Evolutionary conservation across 2,797 vertebrate species (phyloP).

Genomic region (Chrysolophus pictus): DNA sequence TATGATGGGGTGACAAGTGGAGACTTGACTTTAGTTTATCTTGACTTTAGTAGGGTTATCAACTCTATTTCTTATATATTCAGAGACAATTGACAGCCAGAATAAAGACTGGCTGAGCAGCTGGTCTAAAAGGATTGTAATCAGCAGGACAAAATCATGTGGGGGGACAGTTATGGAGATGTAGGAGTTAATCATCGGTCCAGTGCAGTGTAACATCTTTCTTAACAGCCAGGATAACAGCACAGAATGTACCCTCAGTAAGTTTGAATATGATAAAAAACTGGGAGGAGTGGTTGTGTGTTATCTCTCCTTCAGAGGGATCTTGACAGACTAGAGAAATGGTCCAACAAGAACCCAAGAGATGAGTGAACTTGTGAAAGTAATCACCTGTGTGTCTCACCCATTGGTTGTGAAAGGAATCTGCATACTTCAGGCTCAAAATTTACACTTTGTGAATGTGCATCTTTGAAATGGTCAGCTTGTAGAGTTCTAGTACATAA

Average conservation of each 20-base stretch:
- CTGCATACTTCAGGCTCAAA: background rate
- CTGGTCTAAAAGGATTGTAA: background rate
- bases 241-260: background rate
- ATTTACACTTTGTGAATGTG: background rate
- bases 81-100: background rate
- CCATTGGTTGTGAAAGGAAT: background rate
- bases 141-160: background rate
- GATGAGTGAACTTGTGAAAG: background rate
- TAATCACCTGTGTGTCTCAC: background rate
- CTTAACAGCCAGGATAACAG: accelerated
- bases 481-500: background rate
- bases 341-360: background rate
- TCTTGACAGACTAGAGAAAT: background rate
- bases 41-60: background rate
- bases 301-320: background rate
- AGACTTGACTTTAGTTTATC: background rate
- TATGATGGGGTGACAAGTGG: background rate
- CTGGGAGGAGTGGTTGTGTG: background rate
- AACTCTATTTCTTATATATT: background rate
- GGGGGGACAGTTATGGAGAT: background rate
- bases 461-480: background rate
- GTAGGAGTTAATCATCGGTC: background rate
- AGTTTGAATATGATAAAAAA: background rate
- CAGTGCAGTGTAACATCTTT: background rate
- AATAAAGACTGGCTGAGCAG: background rate